Evolutionary conservation across 2,113 vertebrate species (phyloP).

Genomic region (Rhagologus leucostigma): DNA sequence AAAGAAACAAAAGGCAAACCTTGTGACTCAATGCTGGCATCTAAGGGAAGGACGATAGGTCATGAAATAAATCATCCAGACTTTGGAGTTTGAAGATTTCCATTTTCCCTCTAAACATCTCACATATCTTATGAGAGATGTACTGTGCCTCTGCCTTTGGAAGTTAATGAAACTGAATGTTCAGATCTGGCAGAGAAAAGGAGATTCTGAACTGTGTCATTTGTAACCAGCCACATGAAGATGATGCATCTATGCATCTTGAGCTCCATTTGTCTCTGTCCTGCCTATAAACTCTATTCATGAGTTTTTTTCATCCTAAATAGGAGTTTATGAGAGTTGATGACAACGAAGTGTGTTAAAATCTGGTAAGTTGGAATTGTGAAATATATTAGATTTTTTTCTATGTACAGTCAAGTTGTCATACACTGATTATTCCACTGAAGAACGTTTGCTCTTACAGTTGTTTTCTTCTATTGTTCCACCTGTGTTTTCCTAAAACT

Average conservation of each 20-base stretch:
- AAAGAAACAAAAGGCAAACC: neutral
- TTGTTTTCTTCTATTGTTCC: neutral
- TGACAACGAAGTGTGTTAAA: neutral
- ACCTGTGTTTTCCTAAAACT: neutral
- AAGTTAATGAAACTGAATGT: neutral
- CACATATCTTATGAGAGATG: neutral
- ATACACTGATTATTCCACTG: neutral
- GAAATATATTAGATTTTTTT: neutral
- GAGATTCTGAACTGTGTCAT: neutral
- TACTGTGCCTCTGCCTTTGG: neutral
- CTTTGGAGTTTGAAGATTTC: neutral
- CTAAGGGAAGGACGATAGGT: neutral
- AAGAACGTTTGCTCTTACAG: neutral
- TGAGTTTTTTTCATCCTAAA: neutral
- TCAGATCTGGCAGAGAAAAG: neutral
- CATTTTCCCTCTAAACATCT: neutral
- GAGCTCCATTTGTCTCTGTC: neutral
- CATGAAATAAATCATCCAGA: neutral
- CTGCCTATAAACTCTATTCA: neutral
- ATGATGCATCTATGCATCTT: neutral
- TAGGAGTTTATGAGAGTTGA: neutral
- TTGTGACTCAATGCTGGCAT: neutral
- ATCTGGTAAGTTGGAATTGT: neutral
- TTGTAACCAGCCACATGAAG: neutral
- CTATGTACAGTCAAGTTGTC: neutral